These are phyloP conservation scores for Apotomis turbidana DNA, from an alignment of 2,888 invertebrate species.

Conservation along the genomic window DNA sequence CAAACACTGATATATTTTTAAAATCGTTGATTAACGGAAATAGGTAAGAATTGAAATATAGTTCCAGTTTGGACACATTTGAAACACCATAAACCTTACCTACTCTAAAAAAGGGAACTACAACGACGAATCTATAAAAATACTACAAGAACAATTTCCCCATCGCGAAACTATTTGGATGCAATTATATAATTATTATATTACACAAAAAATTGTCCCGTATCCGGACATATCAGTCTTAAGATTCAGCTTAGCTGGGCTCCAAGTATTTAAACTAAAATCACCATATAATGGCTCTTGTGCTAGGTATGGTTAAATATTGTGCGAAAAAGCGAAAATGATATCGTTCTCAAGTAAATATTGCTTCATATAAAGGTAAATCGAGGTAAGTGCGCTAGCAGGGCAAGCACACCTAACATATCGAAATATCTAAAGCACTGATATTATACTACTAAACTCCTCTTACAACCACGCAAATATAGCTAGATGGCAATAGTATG, in stretches of 20 bases:
- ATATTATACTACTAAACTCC: too few relatives aligned
- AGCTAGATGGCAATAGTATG: too few relatives aligned
- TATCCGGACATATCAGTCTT: constrained; percentile 34
- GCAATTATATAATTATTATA: constrained; percentile 32
- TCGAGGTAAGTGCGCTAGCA: too few relatives aligned
- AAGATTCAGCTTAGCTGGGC: constrained; percentile 24
- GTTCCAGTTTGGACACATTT: constrained; percentile 18
- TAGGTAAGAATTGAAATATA: constrained; percentile 6
- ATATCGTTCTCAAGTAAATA: too few relatives aligned
- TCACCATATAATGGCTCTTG: background rate
- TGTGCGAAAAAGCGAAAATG: constrained; percentile 2
- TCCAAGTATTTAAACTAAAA: constrained; percentile 9
- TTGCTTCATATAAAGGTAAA: too few relatives aligned
- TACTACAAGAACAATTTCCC: constrained; percentile 29
- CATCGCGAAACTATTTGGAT: constrained; percentile 33
- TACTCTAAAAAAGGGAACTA: constrained; percentile 31
- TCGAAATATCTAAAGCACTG: too few relatives aligned
- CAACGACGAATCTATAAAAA: constrained; percentile 40
- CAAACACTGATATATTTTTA: constrained; percentile 22
- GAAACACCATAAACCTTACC: constrained; percentile 25
- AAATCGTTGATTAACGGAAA: constrained; percentile 13
- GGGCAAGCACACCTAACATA: too few relatives aligned
- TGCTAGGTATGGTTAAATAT: constrained; percentile 7
- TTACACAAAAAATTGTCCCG: constrained; percentile 6
- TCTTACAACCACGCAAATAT: too few relatives aligned